Evolutionary conservation across 2,113 vertebrate species (phyloP), one percentile per base, ranked within the genome.

Genomic region (Parotia lawesii): DNA sequence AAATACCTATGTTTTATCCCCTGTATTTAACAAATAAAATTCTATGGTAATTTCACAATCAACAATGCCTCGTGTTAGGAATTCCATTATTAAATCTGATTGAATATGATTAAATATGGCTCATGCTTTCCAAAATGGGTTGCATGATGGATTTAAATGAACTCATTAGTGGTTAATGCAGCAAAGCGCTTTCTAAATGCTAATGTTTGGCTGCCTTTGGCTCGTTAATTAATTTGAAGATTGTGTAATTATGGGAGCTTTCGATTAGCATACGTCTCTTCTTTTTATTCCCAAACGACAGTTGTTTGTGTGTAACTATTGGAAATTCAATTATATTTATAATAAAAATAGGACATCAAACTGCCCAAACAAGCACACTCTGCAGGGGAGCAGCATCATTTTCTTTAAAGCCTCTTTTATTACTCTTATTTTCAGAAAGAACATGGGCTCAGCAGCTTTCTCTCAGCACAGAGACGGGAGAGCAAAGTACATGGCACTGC

Each of bases 161-260:
- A 98, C 96, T 98, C 97, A 98, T 98, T 98, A 98, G 97, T 54
- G 91, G 86, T 95, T 97, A 98, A 98, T 97, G 97, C 96, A 95
- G 96, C 95, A 97, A 96, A 98, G 97, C 95, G 38, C 96, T 97
- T 97, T 98, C 97, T 98, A 98, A 98, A 98, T 97, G 97, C 96
- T 98, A 98, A 98, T 97, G 96, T 98, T 98, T 98, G 97, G 97
- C 97, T 98, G 98, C 96, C 97, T 97, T 97, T 97, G 97, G 97
- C 96, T 98, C 80, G 64, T 97, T 98, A 98, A 98, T 98, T 98
- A 97, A 98, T 98, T 97, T 98, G 97, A 98, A 98, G 97, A 98
- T 97, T 97, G 96, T 96, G 91, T 97, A 97, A 98, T 98, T 98
- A 98, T 97, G 85, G 94, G 96, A 96, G 92, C 91, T 97, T 97